Conservation (phyloP, 2,888 invertebrate genomes). For the Romanomermis culicivorax region DNA sequence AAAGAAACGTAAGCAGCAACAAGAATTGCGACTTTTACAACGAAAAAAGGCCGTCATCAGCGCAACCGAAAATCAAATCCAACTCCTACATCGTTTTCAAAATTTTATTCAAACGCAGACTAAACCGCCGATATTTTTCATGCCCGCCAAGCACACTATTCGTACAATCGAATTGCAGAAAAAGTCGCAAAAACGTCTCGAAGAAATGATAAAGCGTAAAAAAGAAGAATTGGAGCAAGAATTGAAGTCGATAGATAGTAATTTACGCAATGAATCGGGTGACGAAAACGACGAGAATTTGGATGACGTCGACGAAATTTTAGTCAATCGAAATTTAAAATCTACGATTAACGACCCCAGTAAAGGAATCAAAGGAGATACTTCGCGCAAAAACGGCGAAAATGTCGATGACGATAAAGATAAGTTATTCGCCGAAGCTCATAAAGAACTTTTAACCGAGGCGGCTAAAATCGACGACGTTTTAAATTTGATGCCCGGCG, state of each 20-base stretch:
- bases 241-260: slow-evolving; percentile 10
- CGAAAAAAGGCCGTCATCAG: slow-evolving; percentile 41
- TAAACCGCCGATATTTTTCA: slow-evolving; percentile 64
- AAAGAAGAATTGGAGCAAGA: slow-evolving; percentile 23
- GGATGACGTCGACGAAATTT: slow-evolving; percentile 16
- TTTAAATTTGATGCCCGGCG: no score
- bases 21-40: slow-evolving; percentile 65
- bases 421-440: no score
- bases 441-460: no score
- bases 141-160: slow-evolving; percentile 54
- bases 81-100: slow-evolving; percentile 45
- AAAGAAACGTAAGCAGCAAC: slow-evolving; percentile 62
- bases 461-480: no score
- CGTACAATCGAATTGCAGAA: slow-evolving; percentile 45
- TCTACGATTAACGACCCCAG: no score
- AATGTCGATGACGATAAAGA: no score
- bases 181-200: slow-evolving; percentile 42
- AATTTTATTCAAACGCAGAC: slow-evolving; percentile 67
- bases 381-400: no score
- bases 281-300: slow-evolving; percentile 17
- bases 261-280: slow-evolving; percentile 17
- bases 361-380: no score
- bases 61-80: slow-evolving; percentile 5
- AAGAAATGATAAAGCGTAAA: slow-evolving; percentile 44
- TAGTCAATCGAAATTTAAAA: no score